Base-by-base conservation (phyloP, 2,113 vertebrate genomes). In the Nibea coibor region DNA sequence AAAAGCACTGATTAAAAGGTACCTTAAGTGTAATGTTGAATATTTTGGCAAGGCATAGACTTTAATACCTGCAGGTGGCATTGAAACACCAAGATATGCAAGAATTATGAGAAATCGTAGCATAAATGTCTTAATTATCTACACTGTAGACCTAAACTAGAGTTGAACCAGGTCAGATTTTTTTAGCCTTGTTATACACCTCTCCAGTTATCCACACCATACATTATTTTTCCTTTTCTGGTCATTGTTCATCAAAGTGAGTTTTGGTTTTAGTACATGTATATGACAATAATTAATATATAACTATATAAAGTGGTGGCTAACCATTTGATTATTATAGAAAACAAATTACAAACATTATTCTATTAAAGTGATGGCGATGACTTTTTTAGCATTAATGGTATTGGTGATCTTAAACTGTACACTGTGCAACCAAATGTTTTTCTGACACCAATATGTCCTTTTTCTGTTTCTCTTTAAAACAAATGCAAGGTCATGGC, bases 61-160 rank as follows among this genome's bases (percentile, higher is more conserved):
- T 48, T 78, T 66, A 71, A 19, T 72, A 31, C 63, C 73, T 56
- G 65, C 10, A 54, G 75, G 22, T 73, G 43, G 45, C 48, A 22
- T 50, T 68, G 17, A 73, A 62, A 56, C 31, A 31, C 42, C 35
- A 57, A 43, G n/a, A 51, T 48, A 4, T 31, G 67, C 20, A 54
- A 20, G 42, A 54, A 42, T 22, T 59, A 16, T 66, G 17, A 28
- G n/a, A 5, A 39, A 16, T 66, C 72, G 16, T 8, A 68, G 54
- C 61, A 47, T 17, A 20, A 70, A 72, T 11, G 14, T 72, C 53
- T 42, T 45, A 7, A n/a, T 48, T 62, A 19, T 35, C 7, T 20
- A 12, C 28, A 63, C 31, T 31, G 31, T 31, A 31, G 31, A 31
- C 31, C 31, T 31, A 35, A 64, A 65, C 39, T 19, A 39, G 62